Conservation (phyloP, 2,888 invertebrate genomes). For the Phaonia tiefii region DNA sequence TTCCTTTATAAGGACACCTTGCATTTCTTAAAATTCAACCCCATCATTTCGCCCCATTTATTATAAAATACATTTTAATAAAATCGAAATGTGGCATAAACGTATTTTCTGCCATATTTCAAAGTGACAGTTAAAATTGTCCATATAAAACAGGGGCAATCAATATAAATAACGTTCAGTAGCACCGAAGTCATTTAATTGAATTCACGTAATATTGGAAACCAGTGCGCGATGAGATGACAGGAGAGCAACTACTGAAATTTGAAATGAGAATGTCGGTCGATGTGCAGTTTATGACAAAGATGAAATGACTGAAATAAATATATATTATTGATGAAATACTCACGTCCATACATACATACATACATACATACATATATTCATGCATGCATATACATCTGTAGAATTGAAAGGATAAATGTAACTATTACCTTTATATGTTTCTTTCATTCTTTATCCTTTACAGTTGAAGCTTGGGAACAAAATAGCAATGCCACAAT, state of each 20-base stretch:
- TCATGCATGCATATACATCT: neutral
- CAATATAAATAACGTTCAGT: constrained; percentile 5
- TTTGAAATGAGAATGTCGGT: neutral
- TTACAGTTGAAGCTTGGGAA: constrained; percentile 54
- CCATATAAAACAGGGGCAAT: constrained; percentile 27
- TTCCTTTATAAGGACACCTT: no score
- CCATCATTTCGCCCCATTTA: no score
- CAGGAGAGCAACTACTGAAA: neutral
- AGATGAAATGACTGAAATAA: constrained; percentile 20
- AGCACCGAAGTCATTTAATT: constrained; percentile 13
- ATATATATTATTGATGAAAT: constrained; percentile 26
- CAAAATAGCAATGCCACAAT: constrained; percentile 14
- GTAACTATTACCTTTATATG: constrained; percentile 5
- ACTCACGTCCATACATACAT: no score
- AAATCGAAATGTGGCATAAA: constrained; percentile 1
- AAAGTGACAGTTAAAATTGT: neutral
- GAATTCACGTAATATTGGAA: neutral
- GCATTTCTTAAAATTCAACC: no score
- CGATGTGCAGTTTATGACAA: neutral
- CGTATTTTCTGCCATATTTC: neutral
- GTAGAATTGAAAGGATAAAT: neutral
- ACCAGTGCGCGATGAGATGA: neutral
- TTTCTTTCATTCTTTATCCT: neutral
- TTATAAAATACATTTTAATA: neutral
- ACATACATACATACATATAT: no score